Evolutionary conservation across 2,797 vertebrate species (phyloP).

Genomic region (Takifugu ocellatus): DNA sequence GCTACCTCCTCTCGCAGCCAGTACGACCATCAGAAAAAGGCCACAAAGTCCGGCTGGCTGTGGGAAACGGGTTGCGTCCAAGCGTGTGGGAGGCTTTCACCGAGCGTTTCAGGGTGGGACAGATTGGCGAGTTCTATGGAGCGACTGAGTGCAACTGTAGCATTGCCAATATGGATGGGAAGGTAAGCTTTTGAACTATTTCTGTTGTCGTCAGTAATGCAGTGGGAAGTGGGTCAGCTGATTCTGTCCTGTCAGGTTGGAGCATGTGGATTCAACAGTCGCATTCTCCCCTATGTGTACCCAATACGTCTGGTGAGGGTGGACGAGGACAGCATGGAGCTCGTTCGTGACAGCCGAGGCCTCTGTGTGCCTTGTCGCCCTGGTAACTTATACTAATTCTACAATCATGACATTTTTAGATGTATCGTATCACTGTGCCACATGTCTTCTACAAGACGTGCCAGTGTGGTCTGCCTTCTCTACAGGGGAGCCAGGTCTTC

Average conservation of each 20-base stretch:
- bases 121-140: slow-evolving; percentile 93
- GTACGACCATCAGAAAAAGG: slow-evolving; percentile 74
- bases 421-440: background rate
- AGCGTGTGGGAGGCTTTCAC: slow-evolving; percentile 91
- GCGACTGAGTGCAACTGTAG: slow-evolving; percentile 96
- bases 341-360: slow-evolving; percentile 78
- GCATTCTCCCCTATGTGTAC: slow-evolving; percentile 85
- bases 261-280: slow-evolving; percentile 91
- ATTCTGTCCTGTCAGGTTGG: slow-evolving; percentile 75
- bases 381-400: slow-evolving; percentile 67
- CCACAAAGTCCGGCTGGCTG: slow-evolving; percentile 84
- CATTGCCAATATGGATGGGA: slow-evolving; percentile 92
- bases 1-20: slow-evolving; percentile 88
- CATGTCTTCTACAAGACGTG: slow-evolving; percentile 4
- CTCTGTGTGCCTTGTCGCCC: slow-evolving; percentile 84
- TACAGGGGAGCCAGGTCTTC: slow-evolving; percentile 84
- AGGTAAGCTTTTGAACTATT: slow-evolving; percentile 67
- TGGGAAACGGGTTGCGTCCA: slow-evolving; percentile 88
- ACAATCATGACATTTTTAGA: background rate
- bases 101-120: slow-evolving; percentile 79
- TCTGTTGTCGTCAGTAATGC: background rate
- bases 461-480: background rate
- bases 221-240: slow-evolving; percentile 3
- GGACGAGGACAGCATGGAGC: slow-evolving; percentile 87
- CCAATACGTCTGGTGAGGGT: slow-evolving; percentile 88